Conservation (phyloP, 1,140 invertebrate genomes). For the Caenorhabditis remanei region DNA sequence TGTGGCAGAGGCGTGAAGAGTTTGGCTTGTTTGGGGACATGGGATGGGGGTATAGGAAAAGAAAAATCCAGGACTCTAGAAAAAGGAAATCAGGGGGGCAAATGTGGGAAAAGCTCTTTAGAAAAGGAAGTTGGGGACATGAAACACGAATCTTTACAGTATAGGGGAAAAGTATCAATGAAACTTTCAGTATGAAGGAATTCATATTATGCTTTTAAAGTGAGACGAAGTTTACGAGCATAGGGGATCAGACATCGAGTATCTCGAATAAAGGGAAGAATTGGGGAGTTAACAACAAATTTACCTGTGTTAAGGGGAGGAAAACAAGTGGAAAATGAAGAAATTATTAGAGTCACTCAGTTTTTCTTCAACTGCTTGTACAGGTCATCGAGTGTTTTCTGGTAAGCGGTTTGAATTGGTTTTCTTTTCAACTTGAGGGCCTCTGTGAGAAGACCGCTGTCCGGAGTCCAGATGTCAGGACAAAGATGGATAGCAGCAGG, state of each 20-base stretch:
- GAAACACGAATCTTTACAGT: slow-evolving; percentile 38
- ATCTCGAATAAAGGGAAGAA: slow-evolving; percentile 29
- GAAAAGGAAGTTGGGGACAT: not conserved
- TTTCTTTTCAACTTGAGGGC: slow-evolving; percentile 63
- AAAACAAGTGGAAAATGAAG: not conserved
- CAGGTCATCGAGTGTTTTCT: slow-evolving; percentile 54
- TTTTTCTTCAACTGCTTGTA: slow-evolving; percentile 43
- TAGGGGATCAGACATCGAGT: not conserved
- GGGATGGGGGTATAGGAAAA: not conserved
- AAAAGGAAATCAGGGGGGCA: not conserved
- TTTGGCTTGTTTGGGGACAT: not conserved
- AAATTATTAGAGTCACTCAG: not conserved
- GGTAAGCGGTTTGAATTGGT: slow-evolving; percentile 57
- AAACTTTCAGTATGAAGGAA: not conserved
- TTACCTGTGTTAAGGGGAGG: slow-evolving; percentile 31
- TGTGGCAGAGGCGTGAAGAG: not conserved
- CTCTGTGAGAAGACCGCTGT: slow-evolving; percentile 60
- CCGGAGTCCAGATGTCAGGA: slow-evolving; percentile 62
- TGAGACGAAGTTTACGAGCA: not conserved
- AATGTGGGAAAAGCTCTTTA: slow-evolving; percentile 34
- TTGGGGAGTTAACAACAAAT: not conserved
- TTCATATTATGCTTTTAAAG: not conserved
- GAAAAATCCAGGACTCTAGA: not conserved
- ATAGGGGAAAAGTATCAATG: not conserved
- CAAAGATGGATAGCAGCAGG: slow-evolving; percentile 53